Conservation (phyloP, 2,113 vertebrate genomes). For the Tinamus guttatus region DNA sequence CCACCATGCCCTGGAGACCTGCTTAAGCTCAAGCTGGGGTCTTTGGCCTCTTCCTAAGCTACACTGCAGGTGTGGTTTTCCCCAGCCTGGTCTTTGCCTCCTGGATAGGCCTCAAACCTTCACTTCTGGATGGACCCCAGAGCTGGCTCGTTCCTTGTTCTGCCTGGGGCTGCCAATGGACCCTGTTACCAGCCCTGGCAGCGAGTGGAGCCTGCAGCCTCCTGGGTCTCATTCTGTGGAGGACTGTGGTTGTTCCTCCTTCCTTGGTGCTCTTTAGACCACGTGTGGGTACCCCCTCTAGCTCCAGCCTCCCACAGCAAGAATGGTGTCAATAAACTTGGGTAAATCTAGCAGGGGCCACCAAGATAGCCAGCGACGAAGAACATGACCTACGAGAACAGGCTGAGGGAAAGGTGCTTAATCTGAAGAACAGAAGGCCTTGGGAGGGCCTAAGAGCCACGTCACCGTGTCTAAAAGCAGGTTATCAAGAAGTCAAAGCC, state of each 20-base stretch:
- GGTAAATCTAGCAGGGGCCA: no score
- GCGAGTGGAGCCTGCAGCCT: no score
- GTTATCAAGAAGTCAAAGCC: neutral
- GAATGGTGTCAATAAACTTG: no score
- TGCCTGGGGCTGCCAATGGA: neutral
- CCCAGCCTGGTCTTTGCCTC: neutral
- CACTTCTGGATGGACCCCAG: no score
- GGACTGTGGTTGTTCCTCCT: no score
- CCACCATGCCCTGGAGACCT: neutral
- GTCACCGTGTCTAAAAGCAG: no score
- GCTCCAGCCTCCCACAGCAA: no score
- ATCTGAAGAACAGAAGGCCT: neutral
- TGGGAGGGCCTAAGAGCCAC: neutral
- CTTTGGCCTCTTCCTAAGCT: accelerated
- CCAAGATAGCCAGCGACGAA: no score
- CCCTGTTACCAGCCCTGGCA: neutral
- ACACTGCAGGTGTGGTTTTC: accelerated
- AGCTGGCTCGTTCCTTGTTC: accelerated
- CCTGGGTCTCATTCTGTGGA: no score
- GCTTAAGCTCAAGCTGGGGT: neutral
- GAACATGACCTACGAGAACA: neutral
- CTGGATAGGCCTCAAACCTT: neutral
- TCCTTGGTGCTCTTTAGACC: no score
- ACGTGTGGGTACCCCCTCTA: no score
- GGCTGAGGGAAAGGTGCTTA: neutral